A percentile compares a stretch with the other conserved stretches of the same genome.
Conservation (phyloP, 2,888 invertebrate species). For the Monochamus alternatus region DNA sequence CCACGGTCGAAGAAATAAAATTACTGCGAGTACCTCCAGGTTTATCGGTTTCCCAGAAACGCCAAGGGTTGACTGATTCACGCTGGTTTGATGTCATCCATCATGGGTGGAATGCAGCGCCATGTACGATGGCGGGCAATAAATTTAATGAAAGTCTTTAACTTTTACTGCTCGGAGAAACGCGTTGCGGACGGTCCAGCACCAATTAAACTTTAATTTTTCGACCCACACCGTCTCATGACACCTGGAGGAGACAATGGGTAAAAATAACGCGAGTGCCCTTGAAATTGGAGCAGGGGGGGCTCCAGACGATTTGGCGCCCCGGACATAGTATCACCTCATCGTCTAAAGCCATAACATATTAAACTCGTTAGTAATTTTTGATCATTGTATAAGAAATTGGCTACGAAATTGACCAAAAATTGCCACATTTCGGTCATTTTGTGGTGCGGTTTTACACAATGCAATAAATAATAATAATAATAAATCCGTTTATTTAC, state of each 20-base stretch:
- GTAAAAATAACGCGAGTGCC: too few relatives aligned
- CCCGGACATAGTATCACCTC: too few relatives aligned
- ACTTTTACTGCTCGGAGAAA: constrained; percentile 46
- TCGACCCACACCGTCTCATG: constrained; percentile 30
- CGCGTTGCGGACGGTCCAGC: constrained; percentile 41
- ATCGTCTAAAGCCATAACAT: too few relatives aligned
- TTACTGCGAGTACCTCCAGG: constrained; percentile 26
- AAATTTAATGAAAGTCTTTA: constrained; percentile 47
- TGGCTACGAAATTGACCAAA: too few relatives aligned
- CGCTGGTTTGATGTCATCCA: constrained; percentile 37
- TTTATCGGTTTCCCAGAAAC: constrained; percentile 37
- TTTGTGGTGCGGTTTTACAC: too few relatives aligned
- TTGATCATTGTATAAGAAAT: too few relatives aligned
- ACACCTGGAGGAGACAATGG: constrained; percentile 19
- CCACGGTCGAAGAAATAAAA: constrained; percentile 24
- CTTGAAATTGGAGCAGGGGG: too few relatives aligned
- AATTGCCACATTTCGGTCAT: too few relatives aligned
- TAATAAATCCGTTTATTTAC: too few relatives aligned
- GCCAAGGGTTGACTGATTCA: constrained; percentile 40
- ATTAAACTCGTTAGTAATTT: too few relatives aligned
- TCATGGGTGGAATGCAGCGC: constrained; percentile 35
- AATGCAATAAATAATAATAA: too few relatives aligned
- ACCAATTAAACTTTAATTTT: constrained; percentile 49
- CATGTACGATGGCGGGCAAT: constrained; percentile 34
- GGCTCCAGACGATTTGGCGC: too few relatives aligned